Conservation (phyloP, 2,888 invertebrate species). For the Griposia aprilina region DNA sequence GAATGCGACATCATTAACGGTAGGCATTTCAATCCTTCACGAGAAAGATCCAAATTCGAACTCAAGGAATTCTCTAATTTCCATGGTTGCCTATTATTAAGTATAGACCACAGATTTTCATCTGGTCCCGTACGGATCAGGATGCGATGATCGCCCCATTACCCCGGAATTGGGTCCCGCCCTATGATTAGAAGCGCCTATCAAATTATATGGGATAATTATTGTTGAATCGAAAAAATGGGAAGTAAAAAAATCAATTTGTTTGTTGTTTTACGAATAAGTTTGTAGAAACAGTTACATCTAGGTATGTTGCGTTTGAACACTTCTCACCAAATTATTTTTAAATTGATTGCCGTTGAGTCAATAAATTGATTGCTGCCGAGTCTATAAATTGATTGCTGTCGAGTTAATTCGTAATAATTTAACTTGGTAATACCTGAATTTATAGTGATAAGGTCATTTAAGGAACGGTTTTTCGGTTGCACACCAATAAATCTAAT, state of each 20-base stretch:
- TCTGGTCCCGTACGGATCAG: conserved; percentile 53
- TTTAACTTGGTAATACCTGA: background rate
- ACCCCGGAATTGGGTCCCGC: conserved; percentile 64
- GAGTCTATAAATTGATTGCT: background rate
- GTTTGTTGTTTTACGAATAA: conserved; percentile 55
- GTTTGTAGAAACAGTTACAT: conserved; percentile 1
- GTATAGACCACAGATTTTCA: conserved; percentile 56
- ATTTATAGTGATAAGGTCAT: background rate
- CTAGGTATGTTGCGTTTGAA: background rate
- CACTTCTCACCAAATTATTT: background rate
- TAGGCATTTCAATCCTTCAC: conserved; percentile 39
- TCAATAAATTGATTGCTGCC: background rate
- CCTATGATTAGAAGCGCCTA: conserved; percentile 66
- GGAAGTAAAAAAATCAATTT: conserved; percentile 51
- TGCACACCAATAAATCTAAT: no score
- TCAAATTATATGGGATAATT: conserved; percentile 59
- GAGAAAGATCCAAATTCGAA: conserved; percentile 36
- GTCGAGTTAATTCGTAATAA: background rate
- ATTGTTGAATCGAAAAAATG: conserved; percentile 51
- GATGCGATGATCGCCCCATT: conserved; percentile 60
- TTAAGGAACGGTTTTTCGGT: background rate
- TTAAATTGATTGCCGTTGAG: background rate
- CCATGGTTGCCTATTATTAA: conserved; percentile 58
- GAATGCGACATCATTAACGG: conserved; percentile 27
- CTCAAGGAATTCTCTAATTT: conserved; percentile 61